These are phyloP conservation scores for Dorcus hopei DNA, from an alignment of 2,888 invertebrate species.

Conservation along the genomic window DNA sequence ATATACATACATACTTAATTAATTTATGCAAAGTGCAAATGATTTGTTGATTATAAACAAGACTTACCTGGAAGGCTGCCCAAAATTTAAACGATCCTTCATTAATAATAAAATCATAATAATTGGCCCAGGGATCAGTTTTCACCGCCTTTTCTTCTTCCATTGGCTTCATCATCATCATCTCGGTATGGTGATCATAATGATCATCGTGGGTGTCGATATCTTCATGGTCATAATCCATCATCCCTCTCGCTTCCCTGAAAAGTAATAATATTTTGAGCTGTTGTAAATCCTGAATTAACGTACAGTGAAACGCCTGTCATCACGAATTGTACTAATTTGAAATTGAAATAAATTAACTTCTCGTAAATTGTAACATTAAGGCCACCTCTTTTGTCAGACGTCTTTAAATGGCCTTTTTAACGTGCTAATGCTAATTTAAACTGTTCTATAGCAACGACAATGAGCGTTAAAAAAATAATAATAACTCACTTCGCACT, in stretches of 20 bases:
- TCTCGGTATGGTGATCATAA: conserved; percentile 50
- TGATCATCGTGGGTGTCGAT: conserved; percentile 51
- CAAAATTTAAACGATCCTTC: conserved; percentile 88
- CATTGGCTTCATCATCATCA: conserved; percentile 33
- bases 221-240: conserved; percentile 51
- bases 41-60: not conserved
- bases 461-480: too few species aligned
- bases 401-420: too few species aligned
- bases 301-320: too few species aligned
- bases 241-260: conserved; percentile 40
- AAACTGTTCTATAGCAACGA: too few species aligned
- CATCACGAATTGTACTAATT: too few species aligned
- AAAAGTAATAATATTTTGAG: conserved; percentile 24
- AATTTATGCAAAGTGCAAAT: too few species aligned
- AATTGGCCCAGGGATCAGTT: conserved; percentile 73
- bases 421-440: too few species aligned
- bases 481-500: too few species aligned
- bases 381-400: too few species aligned
- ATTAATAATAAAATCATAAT: conserved; percentile 84
- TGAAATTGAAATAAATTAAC: not conserved
- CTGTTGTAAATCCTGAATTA: too few species aligned
- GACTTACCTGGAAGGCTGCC: conserved; percentile 76
- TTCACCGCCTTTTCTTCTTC: conserved; percentile 58
- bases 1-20: too few species aligned
- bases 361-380: not conserved